phyloP scores from a whole-genome alignment of 2,113 vertebrate species.

The Neotoma lepida region DNA sequence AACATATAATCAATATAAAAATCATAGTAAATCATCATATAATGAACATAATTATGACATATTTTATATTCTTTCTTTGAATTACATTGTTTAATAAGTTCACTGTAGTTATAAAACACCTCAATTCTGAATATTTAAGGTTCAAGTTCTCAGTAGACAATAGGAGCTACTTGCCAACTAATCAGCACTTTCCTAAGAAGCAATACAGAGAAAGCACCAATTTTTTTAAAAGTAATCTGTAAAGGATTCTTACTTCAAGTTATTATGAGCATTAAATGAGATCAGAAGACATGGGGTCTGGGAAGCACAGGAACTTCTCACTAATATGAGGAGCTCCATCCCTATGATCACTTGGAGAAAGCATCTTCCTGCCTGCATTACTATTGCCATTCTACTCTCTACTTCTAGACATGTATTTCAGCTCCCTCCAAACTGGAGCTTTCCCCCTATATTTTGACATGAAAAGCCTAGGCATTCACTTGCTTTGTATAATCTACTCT shows the following conservation, averaged over 20 bases:
- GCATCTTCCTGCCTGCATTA: background rate
- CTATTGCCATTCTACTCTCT: background rate
- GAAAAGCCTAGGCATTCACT: background rate
- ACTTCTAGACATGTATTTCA: background rate
- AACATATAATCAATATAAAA: constrained; percentile 18
- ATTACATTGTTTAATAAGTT: background rate
- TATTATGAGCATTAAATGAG: background rate
- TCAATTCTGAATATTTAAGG: background rate
- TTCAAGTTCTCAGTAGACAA: background rate
- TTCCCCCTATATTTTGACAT: background rate
- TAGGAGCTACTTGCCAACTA: background rate
- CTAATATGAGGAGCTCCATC: background rate
- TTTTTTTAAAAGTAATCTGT: background rate
- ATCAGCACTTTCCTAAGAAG: background rate
- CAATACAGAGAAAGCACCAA: background rate
- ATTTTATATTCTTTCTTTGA: background rate
- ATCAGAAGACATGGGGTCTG: background rate
- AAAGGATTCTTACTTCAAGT: background rate
- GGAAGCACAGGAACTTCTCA: background rate
- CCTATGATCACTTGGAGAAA: background rate
- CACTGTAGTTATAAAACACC: background rate
- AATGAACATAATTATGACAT: background rate
- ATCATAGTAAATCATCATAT: background rate
- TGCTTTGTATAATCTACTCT: background rate
- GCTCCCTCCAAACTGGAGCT: background rate